Evolutionary conservation across 2,113 vertebrate species (phyloP), one percentile per base, ranked within the genome.

Genomic region (Clarias batrachus): DNA sequence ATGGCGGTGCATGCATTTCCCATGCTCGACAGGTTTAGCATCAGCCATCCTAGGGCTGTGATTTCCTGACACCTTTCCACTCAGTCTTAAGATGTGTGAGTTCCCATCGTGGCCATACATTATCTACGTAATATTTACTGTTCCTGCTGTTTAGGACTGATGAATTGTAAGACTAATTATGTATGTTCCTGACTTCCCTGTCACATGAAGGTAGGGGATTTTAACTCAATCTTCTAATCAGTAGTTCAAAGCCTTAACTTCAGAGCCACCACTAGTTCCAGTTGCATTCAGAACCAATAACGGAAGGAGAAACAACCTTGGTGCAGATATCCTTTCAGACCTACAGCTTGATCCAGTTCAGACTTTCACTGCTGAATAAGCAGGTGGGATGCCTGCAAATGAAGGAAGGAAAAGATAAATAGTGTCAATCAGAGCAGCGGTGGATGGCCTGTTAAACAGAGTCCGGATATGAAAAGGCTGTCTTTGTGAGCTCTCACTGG

Each of bases 361-460:
- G 48, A 14, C 7, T 27, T 60, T 59, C 33, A 52, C 0, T 59
- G 10, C 56, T 19, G 14, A 76, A 56, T 30, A n/a, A 66, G 62
- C 60, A 66, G 11, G 17, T n/a, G 9, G 12, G 37, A 25, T 59
- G 1, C 17, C 27, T 70, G 54, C 27, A 74, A 73, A 81, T 65
- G 37, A 74, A 52, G 66, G 27, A 73, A 63, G 48, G 63, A n/a
- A 74, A 81, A 57, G 62, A 81, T 81, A 48, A 83, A 84, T 84
- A 89, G 41, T 87, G 85, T 89, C 88, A 89, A 84, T 89, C 88
- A 87, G 81, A 87, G 83, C 19, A 62, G 30, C 30, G 9, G 81
- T 3, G 37, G 57, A 56, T 70, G 54, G 60, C 66, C 77, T 66
- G 57, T 52, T 82, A 27, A 76, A 82, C 68, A 85, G 63, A 65